A percentile compares a stretch with the other conserved stretches of the same genome.
phyloP scores from a whole-genome alignment of 2,888 invertebrate species.

The Drosophila parthenogenetica region DNA sequence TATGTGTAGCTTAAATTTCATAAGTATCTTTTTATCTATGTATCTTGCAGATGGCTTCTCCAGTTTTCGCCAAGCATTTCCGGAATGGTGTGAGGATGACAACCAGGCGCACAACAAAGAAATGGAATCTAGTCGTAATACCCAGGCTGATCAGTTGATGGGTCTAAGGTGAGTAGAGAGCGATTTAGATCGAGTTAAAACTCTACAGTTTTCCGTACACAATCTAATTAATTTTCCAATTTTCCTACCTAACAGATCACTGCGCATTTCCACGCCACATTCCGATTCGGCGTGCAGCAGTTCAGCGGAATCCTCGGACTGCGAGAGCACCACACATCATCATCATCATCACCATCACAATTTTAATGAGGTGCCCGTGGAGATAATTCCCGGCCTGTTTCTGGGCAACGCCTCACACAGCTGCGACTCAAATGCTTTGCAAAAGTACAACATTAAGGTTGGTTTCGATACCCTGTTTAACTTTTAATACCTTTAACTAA shows the following conservation, averaged over 20 bases:
- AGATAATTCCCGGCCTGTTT: constrained; percentile 96
- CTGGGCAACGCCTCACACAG: constrained; percentile 98
- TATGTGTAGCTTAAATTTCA: constrained; percentile 33
- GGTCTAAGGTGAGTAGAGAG: constrained; percentile 86
- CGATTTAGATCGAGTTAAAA: no score
- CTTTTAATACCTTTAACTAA: background rate
- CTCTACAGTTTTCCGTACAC: no score
- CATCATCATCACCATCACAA: constrained; percentile 79
- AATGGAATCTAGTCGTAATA: constrained; percentile 86
- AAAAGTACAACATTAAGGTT: constrained; percentile 95
- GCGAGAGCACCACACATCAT: constrained; percentile 88
- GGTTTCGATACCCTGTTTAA: constrained; percentile 28
- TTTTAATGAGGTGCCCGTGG: constrained; percentile 94
- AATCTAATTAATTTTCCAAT: background rate
- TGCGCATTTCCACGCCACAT: constrained; percentile 90
- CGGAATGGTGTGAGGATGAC: constrained; percentile 95
- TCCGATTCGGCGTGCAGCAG: constrained; percentile 88
- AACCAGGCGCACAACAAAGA: constrained; percentile 88
- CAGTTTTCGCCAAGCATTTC: constrained; percentile 93
- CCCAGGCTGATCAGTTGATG: constrained; percentile 87
- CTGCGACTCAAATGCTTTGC: constrained; percentile 94
- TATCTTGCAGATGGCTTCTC: constrained; percentile 92
- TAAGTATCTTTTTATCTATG: constrained; percentile 13
- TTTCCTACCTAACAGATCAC: constrained; percentile 86
- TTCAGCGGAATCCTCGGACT: constrained; percentile 90